Evolutionary conservation across 1,140 invertebrate species (phyloP).

Genomic region (Gonatopus flavifemur): DNA sequence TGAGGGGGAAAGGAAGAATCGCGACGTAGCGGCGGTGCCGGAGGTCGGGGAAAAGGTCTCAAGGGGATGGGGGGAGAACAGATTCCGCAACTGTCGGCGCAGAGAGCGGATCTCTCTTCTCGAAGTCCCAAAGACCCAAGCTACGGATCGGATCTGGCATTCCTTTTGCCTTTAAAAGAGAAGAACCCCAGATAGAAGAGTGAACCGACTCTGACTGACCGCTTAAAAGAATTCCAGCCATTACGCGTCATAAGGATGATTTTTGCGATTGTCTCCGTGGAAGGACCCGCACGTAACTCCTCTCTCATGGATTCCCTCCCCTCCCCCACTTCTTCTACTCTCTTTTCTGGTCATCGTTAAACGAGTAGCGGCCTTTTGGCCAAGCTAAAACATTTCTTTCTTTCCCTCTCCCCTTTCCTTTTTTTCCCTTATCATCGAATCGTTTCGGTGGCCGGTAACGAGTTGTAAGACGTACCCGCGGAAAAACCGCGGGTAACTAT

Average conservation of each 20-base stretch:
- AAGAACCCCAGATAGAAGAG: slow-evolving; percentile 37
- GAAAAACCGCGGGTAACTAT: no score
- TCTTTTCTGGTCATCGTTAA: no score
- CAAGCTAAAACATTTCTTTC: no score
- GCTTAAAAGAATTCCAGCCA: slow-evolving; percentile 51
- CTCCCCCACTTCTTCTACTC: not conserved
- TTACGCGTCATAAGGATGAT: slow-evolving; percentile 54
- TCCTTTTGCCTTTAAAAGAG: slow-evolving; percentile 48
- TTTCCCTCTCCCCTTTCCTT: not conserved
- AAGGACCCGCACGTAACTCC: slow-evolving; percentile 7
- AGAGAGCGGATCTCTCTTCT: slow-evolving; percentile 42
- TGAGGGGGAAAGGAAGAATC: slow-evolving; percentile 8
- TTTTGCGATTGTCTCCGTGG: slow-evolving; percentile 49
- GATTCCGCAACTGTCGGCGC: slow-evolving; percentile 47
- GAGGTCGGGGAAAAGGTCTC: slow-evolving; percentile 20
- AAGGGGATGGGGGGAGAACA: slow-evolving; percentile 19
- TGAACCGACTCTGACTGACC: slow-evolving; percentile 22
- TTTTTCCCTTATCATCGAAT: not conserved
- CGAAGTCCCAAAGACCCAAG: slow-evolving; percentile 40
- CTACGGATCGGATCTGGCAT: slow-evolving; percentile 53
- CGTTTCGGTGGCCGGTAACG: not conserved
- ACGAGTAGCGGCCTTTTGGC: no score
- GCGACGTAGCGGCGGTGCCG: no score
- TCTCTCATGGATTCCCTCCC: not conserved
- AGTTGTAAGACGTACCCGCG: no score